Percentiles rank a stretch among this genome's conserved stretches.
These are phyloP conservation scores for Phocoena sinus DNA, from an alignment of 2,113 vertebrate species.

Conservation along the genomic window DNA sequence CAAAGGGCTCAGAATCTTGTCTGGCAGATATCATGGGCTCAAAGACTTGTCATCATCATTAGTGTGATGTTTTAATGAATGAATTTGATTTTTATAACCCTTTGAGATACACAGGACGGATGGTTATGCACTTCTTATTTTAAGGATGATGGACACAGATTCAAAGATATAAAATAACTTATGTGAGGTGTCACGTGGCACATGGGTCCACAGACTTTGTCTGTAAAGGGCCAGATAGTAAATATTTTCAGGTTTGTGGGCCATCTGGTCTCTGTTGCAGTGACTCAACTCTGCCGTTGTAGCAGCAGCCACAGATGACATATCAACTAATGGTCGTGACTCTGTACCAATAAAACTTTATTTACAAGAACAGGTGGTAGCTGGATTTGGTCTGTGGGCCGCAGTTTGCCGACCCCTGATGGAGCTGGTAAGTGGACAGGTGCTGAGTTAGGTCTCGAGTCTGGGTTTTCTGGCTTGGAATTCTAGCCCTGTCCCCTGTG, in stretches of 20 bases:
- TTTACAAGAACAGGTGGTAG: not conserved
- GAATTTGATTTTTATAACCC: not conserved
- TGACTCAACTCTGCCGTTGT: not conserved
- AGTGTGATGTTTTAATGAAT: not conserved
- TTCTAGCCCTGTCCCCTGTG: not conserved
- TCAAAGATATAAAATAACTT: not conserved
- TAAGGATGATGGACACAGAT: not conserved
- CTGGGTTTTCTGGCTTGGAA: not conserved
- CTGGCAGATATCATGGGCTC: not conserved
- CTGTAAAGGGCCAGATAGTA: not conserved
- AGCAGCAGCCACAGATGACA: not conserved
- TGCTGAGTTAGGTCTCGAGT: not conserved
- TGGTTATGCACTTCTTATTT: not conserved
- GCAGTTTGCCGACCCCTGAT: not conserved
- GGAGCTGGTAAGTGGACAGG: not conserved
- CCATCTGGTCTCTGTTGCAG: not conserved
- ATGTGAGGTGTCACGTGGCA: not conserved
- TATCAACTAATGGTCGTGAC: accelerated
- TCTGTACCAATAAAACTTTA: not conserved
- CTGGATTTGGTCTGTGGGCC: not conserved
- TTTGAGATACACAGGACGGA: not conserved
- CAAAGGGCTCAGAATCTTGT: not conserved
- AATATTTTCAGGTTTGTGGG: not conserved
- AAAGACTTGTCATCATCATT: not conserved
- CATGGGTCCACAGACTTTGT: not conserved